Evolutionary conservation across 2,113 vertebrate species (phyloP), one percentile per base, ranked within the genome.

Genomic region (Mormoops blainvillei): DNA sequence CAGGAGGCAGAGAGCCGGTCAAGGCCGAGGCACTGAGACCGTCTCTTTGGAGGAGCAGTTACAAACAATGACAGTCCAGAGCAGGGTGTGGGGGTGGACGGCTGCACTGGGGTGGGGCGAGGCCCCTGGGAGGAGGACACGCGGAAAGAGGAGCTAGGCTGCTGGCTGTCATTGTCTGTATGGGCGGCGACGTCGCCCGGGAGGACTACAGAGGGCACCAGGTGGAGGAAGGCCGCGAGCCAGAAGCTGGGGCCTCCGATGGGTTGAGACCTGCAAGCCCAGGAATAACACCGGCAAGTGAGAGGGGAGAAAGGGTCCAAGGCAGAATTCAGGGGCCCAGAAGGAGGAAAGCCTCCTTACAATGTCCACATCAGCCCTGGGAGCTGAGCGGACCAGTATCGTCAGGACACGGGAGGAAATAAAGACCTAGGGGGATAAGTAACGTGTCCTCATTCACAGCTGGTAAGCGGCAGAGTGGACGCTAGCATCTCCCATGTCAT

Each of bases 181-280:
- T 95, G 76, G 54, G 41, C 43, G 50, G 22, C 88, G 94, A 94
- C 45, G 91, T 94, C 94, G 90, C 12, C 16, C 22, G 24, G 87
- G 77, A 74, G 58, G 82, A 38, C 9, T 0, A 5, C 43, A 87
- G 68, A 82, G 65, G 26, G 38, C 41, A 24, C 0, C 0, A 38
- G 33, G 90, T 28, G 43, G 22, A 71, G 86, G 52, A 91, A 56
- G 68, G 36, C 83, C 50, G 48, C 20, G n/a, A 41, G 43, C 58
- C 19, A 26, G 85, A 43, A 70, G 94, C 89, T 65, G 36, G 31
- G 31, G 70, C 61, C 90, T 38, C 24, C 52, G 85, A 74, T 63
- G 90, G 78, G 87, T 38, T 28, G 26, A 70, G 95, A 74, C 68
- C 80, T n/a, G 33, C 26, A 14, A 33, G 52, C 31, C 67, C 38